phyloP scores from a whole-genome alignment of 2,888 invertebrate species.

The Macrophya alboannulata region DNA sequence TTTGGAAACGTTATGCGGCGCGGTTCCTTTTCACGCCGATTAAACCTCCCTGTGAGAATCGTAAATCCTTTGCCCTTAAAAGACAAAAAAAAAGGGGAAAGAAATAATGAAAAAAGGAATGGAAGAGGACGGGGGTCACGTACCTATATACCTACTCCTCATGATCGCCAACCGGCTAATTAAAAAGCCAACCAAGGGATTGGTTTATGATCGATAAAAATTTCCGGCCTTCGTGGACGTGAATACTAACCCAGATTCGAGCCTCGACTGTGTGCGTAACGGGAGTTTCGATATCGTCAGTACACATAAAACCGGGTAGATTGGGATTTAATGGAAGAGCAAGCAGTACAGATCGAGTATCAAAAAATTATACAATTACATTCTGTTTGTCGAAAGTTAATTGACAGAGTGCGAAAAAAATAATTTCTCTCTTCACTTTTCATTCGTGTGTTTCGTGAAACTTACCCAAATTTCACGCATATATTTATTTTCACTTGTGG shows the following conservation, averaged over 20 bases:
- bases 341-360: not conserved
- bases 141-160: not conserved
- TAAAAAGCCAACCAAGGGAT: slow-evolving; percentile 9
- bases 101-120: not conserved
- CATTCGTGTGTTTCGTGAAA: not conserved
- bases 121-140: not conserved
- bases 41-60: slow-evolving; percentile 49
- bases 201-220: slow-evolving; percentile 20
- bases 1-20: slow-evolving; percentile 43
- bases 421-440: not conserved
- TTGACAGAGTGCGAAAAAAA: not conserved
- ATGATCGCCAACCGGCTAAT: slow-evolving; percentile 38
- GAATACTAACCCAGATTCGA: not conserved
- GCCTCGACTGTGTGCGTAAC: not conserved
- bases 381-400: not conserved
- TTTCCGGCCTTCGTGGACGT: not conserved
- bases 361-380: not conserved
- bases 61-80: slow-evolving; percentile 37
- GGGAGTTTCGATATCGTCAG: not conserved
- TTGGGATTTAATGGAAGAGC: not conserved
- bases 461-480: not conserved
- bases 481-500: not conserved
- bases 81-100: not conserved
- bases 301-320: not conserved
- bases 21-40: slow-evolving; percentile 40